phyloP scores from a whole-genome alignment of 1,140 invertebrate species.

The Neodiprion virginianus region DNA sequence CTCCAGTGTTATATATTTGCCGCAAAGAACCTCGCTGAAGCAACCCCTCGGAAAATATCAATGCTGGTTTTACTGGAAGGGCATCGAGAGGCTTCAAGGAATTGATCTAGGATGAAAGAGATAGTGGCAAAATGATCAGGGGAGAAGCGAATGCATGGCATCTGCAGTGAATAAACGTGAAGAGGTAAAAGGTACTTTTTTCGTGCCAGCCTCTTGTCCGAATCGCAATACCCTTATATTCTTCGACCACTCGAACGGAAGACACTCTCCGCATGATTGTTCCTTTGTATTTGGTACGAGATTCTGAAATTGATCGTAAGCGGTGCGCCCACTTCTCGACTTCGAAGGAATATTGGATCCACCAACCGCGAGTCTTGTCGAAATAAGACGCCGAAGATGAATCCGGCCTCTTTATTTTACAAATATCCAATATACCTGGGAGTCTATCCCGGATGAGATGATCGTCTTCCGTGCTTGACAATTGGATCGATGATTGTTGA shows the following conservation, averaged over 20 bases:
- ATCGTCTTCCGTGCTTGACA: conserved; percentile 23
- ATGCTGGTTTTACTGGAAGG: neutral
- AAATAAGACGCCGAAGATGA: conserved; percentile 37
- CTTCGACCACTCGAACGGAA: neutral
- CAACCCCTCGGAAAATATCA: too few species aligned
- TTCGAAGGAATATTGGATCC: conserved; percentile 45
- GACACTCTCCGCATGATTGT: neutral
- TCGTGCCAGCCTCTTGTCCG: neutral
- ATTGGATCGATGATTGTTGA: too few species aligned
- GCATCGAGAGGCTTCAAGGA: neutral
- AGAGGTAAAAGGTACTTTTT: neutral
- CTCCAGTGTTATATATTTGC: too few species aligned
- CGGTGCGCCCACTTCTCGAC: conserved; percentile 34
- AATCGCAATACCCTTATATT: neutral
- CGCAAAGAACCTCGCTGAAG: too few species aligned
- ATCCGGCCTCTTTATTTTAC: conserved; percentile 40
- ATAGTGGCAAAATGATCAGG: neutral
- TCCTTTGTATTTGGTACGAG: neutral
- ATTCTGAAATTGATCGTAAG: neutral
- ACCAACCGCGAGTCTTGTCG: conserved; percentile 30
- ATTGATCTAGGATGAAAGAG: neutral
- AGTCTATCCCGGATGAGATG: conserved; percentile 33
- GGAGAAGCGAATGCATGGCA: neutral
- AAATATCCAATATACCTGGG: conserved; percentile 16
- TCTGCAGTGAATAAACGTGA: neutral